Evolutionary conservation across 2,797 vertebrate genomes (phyloP).

Genomic region (Pangasius sanitwongsei): DNA sequence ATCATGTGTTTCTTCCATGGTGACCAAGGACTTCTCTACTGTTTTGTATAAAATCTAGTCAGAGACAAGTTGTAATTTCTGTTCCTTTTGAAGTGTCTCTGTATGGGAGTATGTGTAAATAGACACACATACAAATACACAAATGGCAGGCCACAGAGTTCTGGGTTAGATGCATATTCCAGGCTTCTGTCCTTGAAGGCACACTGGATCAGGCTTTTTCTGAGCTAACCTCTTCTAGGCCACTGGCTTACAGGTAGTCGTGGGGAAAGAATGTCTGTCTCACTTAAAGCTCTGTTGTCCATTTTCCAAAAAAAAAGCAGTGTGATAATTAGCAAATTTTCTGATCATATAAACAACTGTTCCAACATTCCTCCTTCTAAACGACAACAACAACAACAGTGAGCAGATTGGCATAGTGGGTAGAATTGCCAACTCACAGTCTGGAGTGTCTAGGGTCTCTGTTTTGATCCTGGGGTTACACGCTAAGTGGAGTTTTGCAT

Average conservation of each 20-base stretch:
- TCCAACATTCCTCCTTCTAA: background rate
- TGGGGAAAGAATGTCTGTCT: background rate
- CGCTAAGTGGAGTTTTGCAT: background rate
- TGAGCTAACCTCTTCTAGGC: slow-evolving; percentile 29
- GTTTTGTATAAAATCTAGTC: slow-evolving; percentile 65
- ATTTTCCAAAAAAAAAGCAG: background rate
- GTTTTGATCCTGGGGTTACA: background rate
- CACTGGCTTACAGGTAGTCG: slow-evolving; percentile 18
- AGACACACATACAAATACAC: slow-evolving; percentile 15
- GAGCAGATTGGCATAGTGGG: background rate
- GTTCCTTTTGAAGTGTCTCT: slow-evolving; percentile 68
- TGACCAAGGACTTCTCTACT: slow-evolving; percentile 44
- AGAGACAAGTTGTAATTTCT: slow-evolving; percentile 75
- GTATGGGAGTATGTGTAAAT: slow-evolving; percentile 52
- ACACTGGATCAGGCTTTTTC: slow-evolving; percentile 31
- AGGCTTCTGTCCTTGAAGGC: slow-evolving; percentile 45
- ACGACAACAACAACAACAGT: background rate
- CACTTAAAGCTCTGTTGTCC: background rate
- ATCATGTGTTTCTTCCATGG: slow-evolving; percentile 24
- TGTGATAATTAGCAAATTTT: background rate
- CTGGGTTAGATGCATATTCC: slow-evolving; percentile 44
- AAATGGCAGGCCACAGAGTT: slow-evolving; percentile 18
- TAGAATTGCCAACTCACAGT: background rate
- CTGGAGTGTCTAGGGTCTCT: background rate
- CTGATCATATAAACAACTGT: background rate